Conservation (phyloP, 2,113 vertebrate genomes). For the Brachyistius frenatus region DNA sequence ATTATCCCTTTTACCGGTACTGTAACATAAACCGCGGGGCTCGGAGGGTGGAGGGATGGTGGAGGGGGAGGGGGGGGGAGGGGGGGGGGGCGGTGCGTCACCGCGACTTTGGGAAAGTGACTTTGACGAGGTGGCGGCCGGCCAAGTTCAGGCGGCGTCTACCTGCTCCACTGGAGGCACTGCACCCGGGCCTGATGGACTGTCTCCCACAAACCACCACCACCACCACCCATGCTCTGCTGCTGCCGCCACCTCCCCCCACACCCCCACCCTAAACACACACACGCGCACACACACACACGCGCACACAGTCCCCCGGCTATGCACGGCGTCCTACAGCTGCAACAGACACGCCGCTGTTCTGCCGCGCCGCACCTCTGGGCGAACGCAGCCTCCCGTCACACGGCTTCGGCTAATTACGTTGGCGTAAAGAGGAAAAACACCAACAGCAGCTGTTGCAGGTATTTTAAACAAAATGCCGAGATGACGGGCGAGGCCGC, state of each 20-base stretch:
- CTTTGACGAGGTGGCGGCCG: constrained; percentile 79
- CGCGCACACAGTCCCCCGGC: constrained; percentile 43
- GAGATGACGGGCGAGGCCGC: constrained; percentile 31
- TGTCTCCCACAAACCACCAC: constrained; percentile 64
- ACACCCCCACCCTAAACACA: not conserved
- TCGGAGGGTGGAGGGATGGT: not conserved
- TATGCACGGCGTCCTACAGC: constrained; percentile 39
- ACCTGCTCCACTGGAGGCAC: constrained; percentile 68
- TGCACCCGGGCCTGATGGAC: constrained; percentile 60
- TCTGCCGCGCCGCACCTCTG: constrained; percentile 53
- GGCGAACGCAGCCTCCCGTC: constrained; percentile 53
- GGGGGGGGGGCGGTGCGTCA: constrained; percentile 69
- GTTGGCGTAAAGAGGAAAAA: constrained; percentile 65
- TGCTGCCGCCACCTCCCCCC: constrained; percentile 58
- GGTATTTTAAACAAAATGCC: constrained; percentile 55
- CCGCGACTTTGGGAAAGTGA: constrained; percentile 75
- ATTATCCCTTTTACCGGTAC: constrained; percentile 71
- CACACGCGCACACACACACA: constrained; percentile 30
- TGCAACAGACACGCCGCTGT: constrained; percentile 64
- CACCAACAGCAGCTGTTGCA: constrained; percentile 56
- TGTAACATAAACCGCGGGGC: constrained; percentile 79
- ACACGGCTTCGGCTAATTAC: constrained; percentile 64
- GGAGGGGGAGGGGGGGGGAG: too few relatives aligned
- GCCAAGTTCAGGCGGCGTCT: constrained; percentile 69
- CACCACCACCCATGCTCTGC: constrained; percentile 28